Base-by-base conservation (phyloP, 2,888 invertebrate genomes). In the Patella ulyssiponensis region DNA sequence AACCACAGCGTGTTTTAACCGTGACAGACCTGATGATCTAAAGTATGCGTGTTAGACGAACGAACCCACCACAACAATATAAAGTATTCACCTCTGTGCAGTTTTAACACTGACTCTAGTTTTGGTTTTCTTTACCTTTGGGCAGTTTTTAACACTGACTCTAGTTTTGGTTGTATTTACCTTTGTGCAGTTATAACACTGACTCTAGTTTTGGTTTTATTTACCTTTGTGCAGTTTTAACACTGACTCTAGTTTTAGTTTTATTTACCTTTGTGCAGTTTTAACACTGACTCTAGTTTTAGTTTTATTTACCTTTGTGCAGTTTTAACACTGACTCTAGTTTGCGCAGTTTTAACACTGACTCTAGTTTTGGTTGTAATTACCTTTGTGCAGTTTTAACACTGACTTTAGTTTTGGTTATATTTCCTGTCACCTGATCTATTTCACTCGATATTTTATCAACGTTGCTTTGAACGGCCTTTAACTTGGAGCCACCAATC, bases 381-480 rank as follows among this genome's bases (percentile, higher is more conserved):
- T 94, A 92, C 91, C 91, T 90, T 84, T 94, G 93, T 0, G 95
- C 92, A 76, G 92, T 93, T 82, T 92, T 93, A 51, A 92, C 87
- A 53, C 91, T 92, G 0, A 93, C 93, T 52, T 88, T 91, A 14
- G 92, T 90, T 81, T 92, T 93, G 20, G 93, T 93, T 64, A 93
- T 92, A 78, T 92, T 92, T 52, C 92, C 92, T 15, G 88, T 90
- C 0, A 96, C 93, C 88, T 95, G 95, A 76, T 95, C 95, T 4
- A 96, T 94, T 81, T 95, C 94, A 83, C 94, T 95, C 0, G 92
- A 93, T 0, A 95, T 90, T 5, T 94, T 95, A 69, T 95, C 94
- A 0, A 97, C 94, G 73, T 88, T 77, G 1, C 87, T 82, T 80
- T 91, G 90, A 7, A 87, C 93, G 0, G 94, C 94, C 76, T 89